phyloP scores from a whole-genome alignment of 2,113 vertebrate genomes.

The Entelurus aequoreus region DNA sequence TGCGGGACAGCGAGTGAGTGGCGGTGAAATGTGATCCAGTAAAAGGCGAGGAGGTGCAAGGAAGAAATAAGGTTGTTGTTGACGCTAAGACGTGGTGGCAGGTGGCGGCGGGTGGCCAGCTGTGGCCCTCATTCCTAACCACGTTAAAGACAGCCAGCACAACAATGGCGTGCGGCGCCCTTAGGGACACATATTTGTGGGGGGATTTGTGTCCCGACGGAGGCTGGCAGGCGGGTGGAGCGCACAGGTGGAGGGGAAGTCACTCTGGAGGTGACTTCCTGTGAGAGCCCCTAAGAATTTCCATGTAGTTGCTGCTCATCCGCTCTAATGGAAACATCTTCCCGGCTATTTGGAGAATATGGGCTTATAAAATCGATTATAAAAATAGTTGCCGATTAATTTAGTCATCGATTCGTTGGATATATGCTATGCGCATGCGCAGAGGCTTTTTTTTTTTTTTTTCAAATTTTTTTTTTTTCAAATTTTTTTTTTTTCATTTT shows the following conservation, averaged over 20 bases:
- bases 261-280: slow-evolving; percentile 52
- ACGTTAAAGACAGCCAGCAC: slow-evolving; percentile 25
- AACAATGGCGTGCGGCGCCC: not conserved
- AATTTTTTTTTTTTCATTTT: too few species aligned
- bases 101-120: slow-evolving; percentile 6
- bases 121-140: slow-evolving; percentile 23
- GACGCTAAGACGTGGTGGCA: slow-evolving; percentile 17
- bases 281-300: slow-evolving; percentile 20
- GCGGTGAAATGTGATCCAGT: slow-evolving; percentile 29
- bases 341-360: slow-evolving; percentile 20
- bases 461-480: too few species aligned
- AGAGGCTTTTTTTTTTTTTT: not conserved
- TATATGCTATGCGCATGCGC: too few species aligned
- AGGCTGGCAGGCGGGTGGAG: slow-evolving; percentile 31
- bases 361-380: too few species aligned
- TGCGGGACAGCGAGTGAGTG: slow-evolving; percentile 2
- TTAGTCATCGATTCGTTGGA: too few species aligned
- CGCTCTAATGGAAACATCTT: slow-evolving; percentile 65
- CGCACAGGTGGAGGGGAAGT: slow-evolving; percentile 53
- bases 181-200: slow-evolving; percentile 40
- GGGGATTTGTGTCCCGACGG: slow-evolving; percentile 29
- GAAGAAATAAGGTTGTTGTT: slow-evolving; percentile 1
- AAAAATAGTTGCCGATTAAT: too few species aligned
- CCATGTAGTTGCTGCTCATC: slow-evolving; percentile 63
- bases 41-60: slow-evolving; percentile 11